Evolutionary conservation across 2,888 invertebrate species (phyloP).

Genomic region (Helicoverpa assulta): DNA sequence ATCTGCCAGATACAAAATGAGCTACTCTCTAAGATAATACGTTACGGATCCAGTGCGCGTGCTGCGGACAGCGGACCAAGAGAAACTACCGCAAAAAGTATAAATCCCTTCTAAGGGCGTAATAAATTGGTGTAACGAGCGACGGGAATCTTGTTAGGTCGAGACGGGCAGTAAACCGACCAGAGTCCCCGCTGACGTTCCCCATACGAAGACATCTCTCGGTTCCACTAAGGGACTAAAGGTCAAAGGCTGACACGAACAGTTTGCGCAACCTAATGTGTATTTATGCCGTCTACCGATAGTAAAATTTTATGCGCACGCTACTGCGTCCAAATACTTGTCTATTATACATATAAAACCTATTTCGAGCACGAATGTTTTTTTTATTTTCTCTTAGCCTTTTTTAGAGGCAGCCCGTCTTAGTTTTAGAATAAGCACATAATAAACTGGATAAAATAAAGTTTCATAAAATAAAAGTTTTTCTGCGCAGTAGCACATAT

Average conservation of each 20-base stretch:
- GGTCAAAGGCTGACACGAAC: conserved; percentile 57
- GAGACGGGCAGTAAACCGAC: conserved; percentile 72
- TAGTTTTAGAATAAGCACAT: conserved; percentile 25
- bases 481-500: background rate
- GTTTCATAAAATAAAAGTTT: background rate
- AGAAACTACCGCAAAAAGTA: conserved; percentile 77
- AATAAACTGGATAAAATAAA: conserved; percentile 8
- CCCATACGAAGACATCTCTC: conserved; percentile 31
- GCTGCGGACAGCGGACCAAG: conserved; percentile 64
- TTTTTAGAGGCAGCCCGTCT: conserved; percentile 11
- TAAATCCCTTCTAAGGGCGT: conserved; percentile 82
- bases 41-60: conserved; percentile 51
- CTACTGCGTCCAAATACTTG: conserved; percentile 43
- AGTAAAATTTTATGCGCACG: conserved; percentile 60
- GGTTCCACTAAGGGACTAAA: conserved; percentile 34
- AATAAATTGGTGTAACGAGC: conserved; percentile 83
- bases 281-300: conserved; percentile 55
- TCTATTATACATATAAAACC: conserved; percentile 48
- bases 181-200: conserved; percentile 33
- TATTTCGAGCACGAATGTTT: conserved; percentile 29
- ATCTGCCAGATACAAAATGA: conserved; percentile 57
- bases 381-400: conserved; percentile 36
- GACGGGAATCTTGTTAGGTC: conserved; percentile 79
- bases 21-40: conserved; percentile 54
- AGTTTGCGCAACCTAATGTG: conserved; percentile 44